phyloP scores from a whole-genome alignment of 2,888 invertebrate species.

The Drosophila antonietae region DNA sequence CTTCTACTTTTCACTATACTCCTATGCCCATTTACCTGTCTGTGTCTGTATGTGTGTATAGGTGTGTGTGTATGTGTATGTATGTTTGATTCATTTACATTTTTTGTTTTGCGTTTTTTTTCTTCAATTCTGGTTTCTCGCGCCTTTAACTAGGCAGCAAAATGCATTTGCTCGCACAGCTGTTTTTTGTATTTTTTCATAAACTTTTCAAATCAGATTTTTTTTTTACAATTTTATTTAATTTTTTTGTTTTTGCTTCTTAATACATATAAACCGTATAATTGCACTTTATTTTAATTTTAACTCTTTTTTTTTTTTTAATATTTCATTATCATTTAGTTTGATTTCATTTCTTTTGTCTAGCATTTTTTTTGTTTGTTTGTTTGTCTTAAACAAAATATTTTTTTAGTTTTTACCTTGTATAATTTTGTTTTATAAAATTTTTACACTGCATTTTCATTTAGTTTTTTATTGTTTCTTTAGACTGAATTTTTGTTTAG shows the following conservation, averaged over 20 bases:
- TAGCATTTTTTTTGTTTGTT: slow-evolving; percentile 30
- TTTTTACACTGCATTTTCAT: slow-evolving; percentile 39
- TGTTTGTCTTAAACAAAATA: slow-evolving; percentile 45
- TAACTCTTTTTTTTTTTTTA: slow-evolving; percentile 47
- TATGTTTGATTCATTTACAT: slow-evolving; percentile 10
- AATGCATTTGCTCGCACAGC: slow-evolving; percentile 26
- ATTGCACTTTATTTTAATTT: slow-evolving; percentile 74
- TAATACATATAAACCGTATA: slow-evolving; percentile 73
- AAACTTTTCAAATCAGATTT: slow-evolving; percentile 35
- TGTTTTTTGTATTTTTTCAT: not conserved
- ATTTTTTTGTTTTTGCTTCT: slow-evolving; percentile 57
- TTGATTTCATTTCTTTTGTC: slow-evolving; percentile 34
- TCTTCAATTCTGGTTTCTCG: slow-evolving; percentile 25
- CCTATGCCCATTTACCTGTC: slow-evolving; percentile 13
- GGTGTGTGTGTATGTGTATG: not conserved
- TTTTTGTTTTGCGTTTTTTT: slow-evolving; percentile 8
- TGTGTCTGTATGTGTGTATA: slow-evolving; percentile 3
- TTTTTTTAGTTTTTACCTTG: slow-evolving; percentile 53
- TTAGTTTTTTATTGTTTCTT: slow-evolving; percentile 22
- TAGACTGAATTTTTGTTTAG: slow-evolving; percentile 41
- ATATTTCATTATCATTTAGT: slow-evolving; percentile 48
- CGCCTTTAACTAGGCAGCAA: slow-evolving; percentile 9
- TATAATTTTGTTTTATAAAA: slow-evolving; percentile 66
- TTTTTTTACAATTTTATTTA: slow-evolving; percentile 55
- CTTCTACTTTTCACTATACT: slow-evolving; percentile 11